These are phyloP conservation scores for Myrmecobius fasciatus DNA, from an alignment of 2,113 vertebrate species.

Conservation along the genomic window DNA sequence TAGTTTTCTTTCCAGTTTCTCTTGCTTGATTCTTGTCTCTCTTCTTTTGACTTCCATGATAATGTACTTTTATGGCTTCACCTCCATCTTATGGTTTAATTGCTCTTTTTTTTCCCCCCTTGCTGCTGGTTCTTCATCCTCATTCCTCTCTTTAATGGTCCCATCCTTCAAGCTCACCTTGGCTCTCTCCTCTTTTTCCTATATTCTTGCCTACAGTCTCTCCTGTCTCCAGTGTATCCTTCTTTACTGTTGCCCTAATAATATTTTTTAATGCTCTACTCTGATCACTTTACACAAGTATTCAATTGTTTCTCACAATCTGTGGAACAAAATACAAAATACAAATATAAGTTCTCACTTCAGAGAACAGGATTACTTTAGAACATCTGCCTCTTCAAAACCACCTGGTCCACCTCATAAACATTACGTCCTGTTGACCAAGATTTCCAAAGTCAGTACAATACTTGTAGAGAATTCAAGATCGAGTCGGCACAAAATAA, in stretches of 20 bases:
- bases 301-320: background rate
- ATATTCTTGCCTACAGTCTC: background rate
- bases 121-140: background rate
- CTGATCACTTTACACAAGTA: background rate
- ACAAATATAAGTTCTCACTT: background rate
- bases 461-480: constrained; percentile 50
- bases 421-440: constrained; percentile 58
- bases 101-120: background rate
- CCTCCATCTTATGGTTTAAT: background rate
- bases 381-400: constrained; percentile 73
- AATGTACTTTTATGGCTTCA: background rate
- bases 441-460: constrained; percentile 68
- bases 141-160: background rate
- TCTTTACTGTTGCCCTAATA: background rate
- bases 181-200: background rate
- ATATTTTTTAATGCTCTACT: background rate
- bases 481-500: constrained; percentile 2
- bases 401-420: constrained; percentile 71
- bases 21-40: background rate
- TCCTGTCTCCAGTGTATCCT: background rate
- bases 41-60: background rate
- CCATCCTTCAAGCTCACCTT: background rate
- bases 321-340: background rate
- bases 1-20: background rate
- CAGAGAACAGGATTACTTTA: constrained; percentile 50